phyloP scores from a whole-genome alignment of 2,113 vertebrate species.

The Pomatorhinus ruficollis region DNA sequence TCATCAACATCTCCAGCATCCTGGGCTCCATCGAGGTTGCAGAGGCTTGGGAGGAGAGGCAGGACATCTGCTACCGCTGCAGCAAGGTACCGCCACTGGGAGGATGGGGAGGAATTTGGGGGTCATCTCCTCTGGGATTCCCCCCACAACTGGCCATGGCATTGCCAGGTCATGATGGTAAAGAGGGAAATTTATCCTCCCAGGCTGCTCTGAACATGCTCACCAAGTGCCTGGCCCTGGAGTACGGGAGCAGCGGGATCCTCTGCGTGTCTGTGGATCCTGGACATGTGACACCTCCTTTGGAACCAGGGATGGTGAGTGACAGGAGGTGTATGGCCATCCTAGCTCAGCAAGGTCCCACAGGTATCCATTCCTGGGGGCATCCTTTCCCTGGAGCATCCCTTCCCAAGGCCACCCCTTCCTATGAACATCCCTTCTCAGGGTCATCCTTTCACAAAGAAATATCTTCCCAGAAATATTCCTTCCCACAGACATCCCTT shows the following conservation, averaged over 20 bases:
- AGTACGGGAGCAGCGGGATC: constrained; percentile 8
- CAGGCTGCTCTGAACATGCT: constrained; percentile 64
- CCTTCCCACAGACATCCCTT: background rate
- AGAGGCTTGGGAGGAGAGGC: background rate
- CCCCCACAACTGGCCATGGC: rapidly evolving
- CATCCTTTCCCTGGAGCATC: background rate
- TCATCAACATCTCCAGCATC: constrained; percentile 51
- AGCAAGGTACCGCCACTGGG: background rate
- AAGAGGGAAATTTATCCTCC: background rate
- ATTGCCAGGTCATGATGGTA: background rate
- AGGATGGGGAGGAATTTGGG: background rate
- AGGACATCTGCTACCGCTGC: constrained; percentile 56
- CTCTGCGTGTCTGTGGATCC: constrained; percentile 41
- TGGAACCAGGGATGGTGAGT: background rate
- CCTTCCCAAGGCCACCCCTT: background rate
- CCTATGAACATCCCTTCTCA: background rate
- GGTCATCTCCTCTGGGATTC: rapidly evolving
- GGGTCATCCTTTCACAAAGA: background rate
- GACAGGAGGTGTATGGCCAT: background rate
- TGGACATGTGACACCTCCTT: background rate
- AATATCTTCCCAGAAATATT: background rate
- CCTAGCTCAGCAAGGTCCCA: background rate
- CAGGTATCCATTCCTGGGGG: rapidly evolving
- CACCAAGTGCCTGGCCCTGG: constrained; percentile 54
- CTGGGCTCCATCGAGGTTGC: constrained; percentile 29